Percentiles rank a stretch among this genome's conserved stretches.
Evolutionary conservation across 2,888 invertebrate species (phyloP).

Genomic region (Polydrusus tereticollis): DNA sequence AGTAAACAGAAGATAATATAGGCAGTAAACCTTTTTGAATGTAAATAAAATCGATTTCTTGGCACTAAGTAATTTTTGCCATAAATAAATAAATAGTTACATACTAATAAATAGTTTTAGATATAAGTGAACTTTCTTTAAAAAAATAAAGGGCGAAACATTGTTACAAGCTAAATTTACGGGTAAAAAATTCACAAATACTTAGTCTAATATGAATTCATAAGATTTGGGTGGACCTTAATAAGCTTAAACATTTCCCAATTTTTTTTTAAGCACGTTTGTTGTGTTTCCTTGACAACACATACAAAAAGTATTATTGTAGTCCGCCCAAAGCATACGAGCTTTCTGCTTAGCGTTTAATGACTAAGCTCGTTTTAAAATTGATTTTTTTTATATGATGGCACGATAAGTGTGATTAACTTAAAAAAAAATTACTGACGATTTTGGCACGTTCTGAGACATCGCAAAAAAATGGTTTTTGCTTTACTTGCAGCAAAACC

Average conservation of each 20-base stretch:
- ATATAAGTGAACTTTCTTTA: constrained; percentile 34
- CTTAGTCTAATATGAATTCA: constrained; percentile 31
- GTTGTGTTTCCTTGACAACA: neutral
- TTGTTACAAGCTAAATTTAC: constrained; percentile 37
- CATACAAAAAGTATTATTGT: neutral
- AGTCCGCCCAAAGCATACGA: constrained; percentile 26
- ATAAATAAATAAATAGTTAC: constrained; percentile 29
- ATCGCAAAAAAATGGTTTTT: constrained; percentile 7
- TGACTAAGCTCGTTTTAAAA: constrained; percentile 26
- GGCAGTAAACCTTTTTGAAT: constrained; percentile 34
- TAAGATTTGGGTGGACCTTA: constrained; percentile 23
- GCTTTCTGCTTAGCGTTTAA: constrained; percentile 14
- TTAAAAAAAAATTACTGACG: too few species aligned
- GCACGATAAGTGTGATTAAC: constrained; percentile 26
- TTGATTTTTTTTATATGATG: constrained; percentile 14
- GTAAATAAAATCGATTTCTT: constrained; percentile 34
- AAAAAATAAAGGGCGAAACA: constrained; percentile 27
- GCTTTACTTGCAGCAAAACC: constrained; percentile 17
- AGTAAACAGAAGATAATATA: constrained; percentile 31
- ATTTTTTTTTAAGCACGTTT: constrained; percentile 9
- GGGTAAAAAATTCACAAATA: constrained; percentile 43
- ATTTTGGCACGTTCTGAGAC: constrained; percentile 27
- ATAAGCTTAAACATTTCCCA: constrained; percentile 46
- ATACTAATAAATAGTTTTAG: constrained; percentile 31
- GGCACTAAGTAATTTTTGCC: constrained; percentile 13